Base-by-base conservation (phyloP, 2,113 vertebrate species). In the Nycticebus coucang region DNA sequence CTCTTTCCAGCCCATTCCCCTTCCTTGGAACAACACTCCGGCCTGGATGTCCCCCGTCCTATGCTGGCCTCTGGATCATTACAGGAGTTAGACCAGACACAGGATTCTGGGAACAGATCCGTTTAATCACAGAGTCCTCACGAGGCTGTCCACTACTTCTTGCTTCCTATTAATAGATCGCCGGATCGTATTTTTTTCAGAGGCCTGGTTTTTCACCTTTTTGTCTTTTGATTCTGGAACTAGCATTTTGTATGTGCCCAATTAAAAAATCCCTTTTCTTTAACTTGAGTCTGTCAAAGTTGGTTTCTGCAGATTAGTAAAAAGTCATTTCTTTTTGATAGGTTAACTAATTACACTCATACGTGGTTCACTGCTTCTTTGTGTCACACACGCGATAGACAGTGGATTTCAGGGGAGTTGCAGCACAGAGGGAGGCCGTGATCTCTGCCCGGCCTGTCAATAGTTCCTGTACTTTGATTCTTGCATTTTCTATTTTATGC, bases 271-370 rank as follows among this genome's bases (percentile, higher is more conserved):
- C 7, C 28, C 14, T 19, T 75, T 79, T 33, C 11, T 53, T 81
- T 66, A 68, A 74, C 53, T 82, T 35, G 74, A 86, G 17, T 55
- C 85, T 71, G 35, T 19, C 8, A 64, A 93, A 77, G 19, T 19
- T 75, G 41, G 0, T 30, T 75, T 37, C 84, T 80, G 24, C 28
- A 93, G 28, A 80, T 74, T 71, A 86, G n/a, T 11, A 94, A 89
- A 80, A 35, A 69, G 50, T 37, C 17, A 24, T 84, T 83, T 93
- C 30, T 75, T 89, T 86, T 30, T 81, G 21, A 77, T 22, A 37
- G 30, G n/a, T 37, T 15, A 50, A 28, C 41, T 57, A 87, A 55
- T 45, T 62, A 75, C 4, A 41, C 62, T 84, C n/a, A 68, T 59
- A 91, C 83, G 87, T 4, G 35, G 7, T 21, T 93, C 53, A 22